These are phyloP conservation scores for Lipophrys pholis DNA, from an alignment of 2,113 vertebrate species.

Conservation along the genomic window DNA sequence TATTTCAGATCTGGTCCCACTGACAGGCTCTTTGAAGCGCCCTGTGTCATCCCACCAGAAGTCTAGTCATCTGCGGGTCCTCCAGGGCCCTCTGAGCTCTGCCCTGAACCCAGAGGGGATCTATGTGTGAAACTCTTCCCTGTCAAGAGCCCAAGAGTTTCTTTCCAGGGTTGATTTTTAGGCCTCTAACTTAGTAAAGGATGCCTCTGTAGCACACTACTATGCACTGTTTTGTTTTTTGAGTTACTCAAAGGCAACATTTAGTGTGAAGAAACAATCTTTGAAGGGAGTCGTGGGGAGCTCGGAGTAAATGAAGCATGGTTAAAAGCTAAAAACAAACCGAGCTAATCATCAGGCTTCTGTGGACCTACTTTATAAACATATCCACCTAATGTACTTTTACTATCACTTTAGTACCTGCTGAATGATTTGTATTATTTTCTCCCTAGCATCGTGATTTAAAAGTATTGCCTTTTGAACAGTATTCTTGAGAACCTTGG, in stretches of 20 bases:
- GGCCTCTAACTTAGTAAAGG: constrained; percentile 54
- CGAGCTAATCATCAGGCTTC: constrained; percentile 16
- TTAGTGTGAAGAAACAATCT: constrained; percentile 36
- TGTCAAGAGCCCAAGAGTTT: constrained; percentile 6
- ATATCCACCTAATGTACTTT: constrained; percentile 56
- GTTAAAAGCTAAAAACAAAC: constrained; percentile 1
- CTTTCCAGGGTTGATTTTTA: constrained; percentile 28
- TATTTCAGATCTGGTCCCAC: constrained; percentile 83
- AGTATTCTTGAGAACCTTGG: constrained; percentile 51
- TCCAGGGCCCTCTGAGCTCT: constrained; percentile 90
- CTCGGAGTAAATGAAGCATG: constrained; percentile 35
- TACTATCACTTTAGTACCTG: constrained; percentile 61
- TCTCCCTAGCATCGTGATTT: constrained; percentile 56
- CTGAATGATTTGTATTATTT: constrained; percentile 65
- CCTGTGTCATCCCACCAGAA: constrained; percentile 86
- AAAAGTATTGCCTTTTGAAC: constrained; percentile 67
- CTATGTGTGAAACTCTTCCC: constrained; percentile 87
- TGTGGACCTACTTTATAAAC: constrained; percentile 44
- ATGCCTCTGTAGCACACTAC: constrained; percentile 67
- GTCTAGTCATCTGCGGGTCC: constrained; percentile 91
- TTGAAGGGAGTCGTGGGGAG: constrained; percentile 36
- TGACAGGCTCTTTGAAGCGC: constrained; percentile 92
- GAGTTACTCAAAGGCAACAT: constrained; percentile 24
- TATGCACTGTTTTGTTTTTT: constrained; percentile 65
- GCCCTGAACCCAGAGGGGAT: constrained; percentile 97